Percentiles rank a stretch among this genome's conserved stretches.
Evolutionary conservation across 2,113 vertebrate genomes (phyloP).

Genomic region (Eleginops maclovinus): DNA sequence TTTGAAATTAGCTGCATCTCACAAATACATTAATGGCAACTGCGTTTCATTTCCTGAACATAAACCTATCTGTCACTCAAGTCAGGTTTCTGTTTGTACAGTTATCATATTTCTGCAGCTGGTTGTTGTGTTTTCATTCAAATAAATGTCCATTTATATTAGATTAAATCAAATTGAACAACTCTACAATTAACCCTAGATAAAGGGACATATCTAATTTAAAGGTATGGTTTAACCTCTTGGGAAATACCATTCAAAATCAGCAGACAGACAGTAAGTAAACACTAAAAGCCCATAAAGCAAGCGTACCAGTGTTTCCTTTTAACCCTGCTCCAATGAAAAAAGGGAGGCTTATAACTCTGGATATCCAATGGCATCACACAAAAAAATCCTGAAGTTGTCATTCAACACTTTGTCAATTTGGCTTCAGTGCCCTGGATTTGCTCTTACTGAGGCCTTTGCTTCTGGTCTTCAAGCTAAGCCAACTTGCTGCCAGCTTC

Average conservation of each 20-base stretch:
- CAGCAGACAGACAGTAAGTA: no score
- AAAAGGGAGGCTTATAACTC: no score
- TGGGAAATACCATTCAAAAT: neutral
- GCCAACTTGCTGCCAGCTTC: neutral
- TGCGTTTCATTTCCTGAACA: neutral
- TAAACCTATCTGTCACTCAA: neutral
- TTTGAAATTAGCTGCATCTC: conserved; percentile 1
- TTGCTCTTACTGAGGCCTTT: no score
- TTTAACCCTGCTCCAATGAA: no score
- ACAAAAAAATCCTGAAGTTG: no score
- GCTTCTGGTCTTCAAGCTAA: neutral
- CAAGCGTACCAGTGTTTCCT: no score
- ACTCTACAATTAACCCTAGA: neutral
- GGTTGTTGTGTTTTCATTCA: neutral
- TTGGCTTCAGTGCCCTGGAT: no score
- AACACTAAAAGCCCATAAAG: no score
- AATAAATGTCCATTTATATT: neutral
- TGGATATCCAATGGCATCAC: no score
- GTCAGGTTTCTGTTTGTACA: conserved; percentile 2
- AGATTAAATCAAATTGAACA: neutral
- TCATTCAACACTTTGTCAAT: no score
- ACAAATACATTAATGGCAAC: neutral
- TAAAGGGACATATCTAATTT: neutral
- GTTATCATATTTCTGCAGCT: conserved; percentile 12
- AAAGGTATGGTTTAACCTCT: conserved; percentile 4